These are phyloP conservation scores for Chymomyza caudatula DNA, from an alignment of 2,888 invertebrate species.

Conservation along the genomic window DNA sequence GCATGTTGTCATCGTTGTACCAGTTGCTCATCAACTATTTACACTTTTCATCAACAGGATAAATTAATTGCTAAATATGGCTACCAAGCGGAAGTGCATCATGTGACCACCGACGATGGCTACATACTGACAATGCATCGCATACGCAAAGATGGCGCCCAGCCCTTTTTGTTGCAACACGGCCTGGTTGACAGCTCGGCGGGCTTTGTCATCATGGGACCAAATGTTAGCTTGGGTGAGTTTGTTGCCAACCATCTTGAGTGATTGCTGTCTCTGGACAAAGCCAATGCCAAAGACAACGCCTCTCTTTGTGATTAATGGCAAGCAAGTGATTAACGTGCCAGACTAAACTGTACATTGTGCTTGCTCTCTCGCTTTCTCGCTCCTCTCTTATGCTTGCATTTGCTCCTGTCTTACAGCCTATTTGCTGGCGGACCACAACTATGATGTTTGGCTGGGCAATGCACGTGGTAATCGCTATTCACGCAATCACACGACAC, in stretches of 20 bases:
- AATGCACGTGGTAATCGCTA: conserved; percentile 78
- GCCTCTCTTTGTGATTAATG: conserved; percentile 45
- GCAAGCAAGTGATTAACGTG: conserved; percentile 38
- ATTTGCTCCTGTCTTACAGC: conserved; percentile 43
- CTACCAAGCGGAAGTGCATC: conserved; percentile 83
- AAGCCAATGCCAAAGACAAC: background rate
- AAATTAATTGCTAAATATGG: conserved; percentile 81
- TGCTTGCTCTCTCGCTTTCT: background rate
- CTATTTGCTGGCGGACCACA: conserved; percentile 79
- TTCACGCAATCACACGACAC: conserved; percentile 74
- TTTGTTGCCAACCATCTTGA: conserved; percentile 23
- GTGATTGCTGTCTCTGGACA: background rate
- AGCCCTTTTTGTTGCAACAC: conserved; percentile 83
- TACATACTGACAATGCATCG: conserved; percentile 88
- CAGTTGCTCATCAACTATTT: background rate
- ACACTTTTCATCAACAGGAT: conserved; percentile 65
- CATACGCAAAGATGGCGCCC: conserved; percentile 80
- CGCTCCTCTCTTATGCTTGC: too few species aligned
- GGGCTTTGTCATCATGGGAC: conserved; percentile 86
- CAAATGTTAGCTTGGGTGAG: conserved; percentile 80
- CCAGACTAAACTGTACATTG: background rate
- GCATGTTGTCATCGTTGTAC: background rate
- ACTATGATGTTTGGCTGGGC: conserved; percentile 77
- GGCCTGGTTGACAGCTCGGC: conserved; percentile 86
- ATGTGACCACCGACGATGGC: conserved; percentile 85